Conservation (phyloP, 2,888 invertebrate species). For the Amblyteles armatorius region DNA sequence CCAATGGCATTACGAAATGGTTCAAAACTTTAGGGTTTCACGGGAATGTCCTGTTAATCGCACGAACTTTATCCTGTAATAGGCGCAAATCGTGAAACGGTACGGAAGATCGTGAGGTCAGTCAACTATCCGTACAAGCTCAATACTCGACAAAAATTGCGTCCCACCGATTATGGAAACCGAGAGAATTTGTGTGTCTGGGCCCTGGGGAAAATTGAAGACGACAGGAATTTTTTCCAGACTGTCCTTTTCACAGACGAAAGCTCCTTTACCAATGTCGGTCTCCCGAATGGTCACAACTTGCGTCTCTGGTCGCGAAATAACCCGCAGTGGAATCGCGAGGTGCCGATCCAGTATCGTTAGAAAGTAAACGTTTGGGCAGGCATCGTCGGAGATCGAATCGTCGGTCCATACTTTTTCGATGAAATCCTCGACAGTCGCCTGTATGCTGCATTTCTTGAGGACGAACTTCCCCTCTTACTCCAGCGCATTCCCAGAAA, state of each 20-base stretch:
- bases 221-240: slow-evolving; percentile 1
- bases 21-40: too few species aligned
- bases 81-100: slow-evolving; percentile 35
- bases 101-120: slow-evolving; percentile 19
- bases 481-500: slow-evolving; percentile 26
- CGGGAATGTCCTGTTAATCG: too few species aligned
- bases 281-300: slow-evolving; percentile 25
- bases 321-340: slow-evolving; percentile 10
- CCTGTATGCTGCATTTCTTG: background rate
- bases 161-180: background rate
- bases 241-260: slow-evolving; percentile 29
- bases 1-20: too few species aligned
- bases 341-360: slow-evolving; percentile 26
- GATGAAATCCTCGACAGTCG: background rate
- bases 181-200: slow-evolving; percentile 58
- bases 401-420: slow-evolving; percentile 35
- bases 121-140: slow-evolving; percentile 35
- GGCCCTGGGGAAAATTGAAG: slow-evolving; percentile 28
- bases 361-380: slow-evolving; percentile 37
- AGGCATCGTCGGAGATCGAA: slow-evolving; percentile 12
- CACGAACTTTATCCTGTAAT: background rate
- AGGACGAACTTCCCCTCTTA: slow-evolving; percentile 24
- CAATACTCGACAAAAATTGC: background rate
- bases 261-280: slow-evolving; percentile 6
- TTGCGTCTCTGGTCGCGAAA: slow-evolving; percentile 16